These are phyloP conservation scores for Eptesicus fuscus DNA, from an alignment of 2,113 vertebrate species.

Conservation along the genomic window DNA sequence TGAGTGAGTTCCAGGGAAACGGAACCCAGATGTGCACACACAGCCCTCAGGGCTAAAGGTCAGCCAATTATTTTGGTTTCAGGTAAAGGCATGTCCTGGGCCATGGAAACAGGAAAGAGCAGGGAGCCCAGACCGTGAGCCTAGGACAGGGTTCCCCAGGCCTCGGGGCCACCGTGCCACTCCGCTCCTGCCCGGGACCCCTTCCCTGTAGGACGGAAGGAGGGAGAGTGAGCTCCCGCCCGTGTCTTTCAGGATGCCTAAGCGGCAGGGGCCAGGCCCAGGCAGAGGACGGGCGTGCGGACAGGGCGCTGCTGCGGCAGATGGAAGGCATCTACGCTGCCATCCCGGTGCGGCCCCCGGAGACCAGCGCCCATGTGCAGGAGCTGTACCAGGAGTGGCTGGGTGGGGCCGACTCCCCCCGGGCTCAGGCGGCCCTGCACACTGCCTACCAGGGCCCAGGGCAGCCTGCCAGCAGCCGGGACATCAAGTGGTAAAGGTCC, in stretches of 20 bases:
- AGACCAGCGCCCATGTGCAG: constrained; percentile 83
- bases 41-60: neutral
- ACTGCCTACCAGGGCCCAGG: constrained; percentile 81
- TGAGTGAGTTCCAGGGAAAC: neutral
- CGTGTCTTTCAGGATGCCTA: constrained; percentile 86
- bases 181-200: neutral
- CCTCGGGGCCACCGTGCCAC: too few species aligned
- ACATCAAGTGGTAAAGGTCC: constrained; percentile 83
- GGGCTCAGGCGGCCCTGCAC: constrained; percentile 84
- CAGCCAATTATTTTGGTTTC: neutral
- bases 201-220: neutral
- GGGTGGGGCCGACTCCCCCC: constrained; percentile 87
- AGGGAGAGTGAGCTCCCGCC: neutral
- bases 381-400: constrained; percentile 94
- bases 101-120: neutral
- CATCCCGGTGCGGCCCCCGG: constrained; percentile 87
- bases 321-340: constrained; percentile 92
- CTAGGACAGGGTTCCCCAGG: neutral
- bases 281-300: constrained; percentile 81
- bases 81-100: neutral
- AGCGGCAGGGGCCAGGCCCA: constrained; percentile 90
- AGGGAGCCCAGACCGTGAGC: neutral
- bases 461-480: constrained; percentile 64
- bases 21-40: too few species aligned
- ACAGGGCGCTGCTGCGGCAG: constrained; percentile 87